Evolutionary conservation across 2,888 invertebrate species (phyloP), one percentile per base, ranked within the genome.

Genomic region (Linyphia triangularis): DNA sequence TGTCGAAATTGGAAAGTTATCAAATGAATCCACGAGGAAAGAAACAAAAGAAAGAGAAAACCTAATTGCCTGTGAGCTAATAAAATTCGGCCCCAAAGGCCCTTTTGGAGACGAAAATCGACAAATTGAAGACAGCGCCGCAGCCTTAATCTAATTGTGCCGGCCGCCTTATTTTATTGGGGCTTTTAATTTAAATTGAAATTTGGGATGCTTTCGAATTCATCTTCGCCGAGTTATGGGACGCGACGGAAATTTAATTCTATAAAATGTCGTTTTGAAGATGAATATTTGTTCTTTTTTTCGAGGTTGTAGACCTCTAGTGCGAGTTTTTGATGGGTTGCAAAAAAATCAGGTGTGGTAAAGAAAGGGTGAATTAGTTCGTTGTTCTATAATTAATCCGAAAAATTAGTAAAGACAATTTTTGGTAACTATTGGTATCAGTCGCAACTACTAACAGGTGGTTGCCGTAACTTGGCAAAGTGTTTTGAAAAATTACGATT

Each of bases 31-130:
- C 86, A 51, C 24, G 65, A 33, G 67, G 13, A 43, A 22, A 65
- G 72, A 85, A 51, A 86, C 59, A 73, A 86, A 86, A 86, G 75
- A 75, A 86, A 75, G 51, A 73, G 86, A 73, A 73, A 84, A 81
- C 86, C 86, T 86, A 86, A 86, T 86, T 86, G 86, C 86, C 81
- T 86, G 73, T 86, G 86, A 86, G 86, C 86, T 86, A 86, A 86
- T 86, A 86, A 86, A 86, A 86, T 86, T 81, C 79, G 59, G 86
- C 78, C 81, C 86, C 65, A 59, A 67, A 73, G 81, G 86, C 37
- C 72, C 72, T 75, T 30, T 69, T 67, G 33, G 37, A 75, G 72
- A 67, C 79, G 65, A 79, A 85, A 16, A 85, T 85, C 85, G 86
- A 81, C 81, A 86, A 86, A 86, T 86, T 86, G 86, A 63, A 81